These are phyloP conservation scores for Lacanobia wlatinum DNA, from an alignment of 2,888 invertebrate genomes.

Conservation along the genomic window DNA sequence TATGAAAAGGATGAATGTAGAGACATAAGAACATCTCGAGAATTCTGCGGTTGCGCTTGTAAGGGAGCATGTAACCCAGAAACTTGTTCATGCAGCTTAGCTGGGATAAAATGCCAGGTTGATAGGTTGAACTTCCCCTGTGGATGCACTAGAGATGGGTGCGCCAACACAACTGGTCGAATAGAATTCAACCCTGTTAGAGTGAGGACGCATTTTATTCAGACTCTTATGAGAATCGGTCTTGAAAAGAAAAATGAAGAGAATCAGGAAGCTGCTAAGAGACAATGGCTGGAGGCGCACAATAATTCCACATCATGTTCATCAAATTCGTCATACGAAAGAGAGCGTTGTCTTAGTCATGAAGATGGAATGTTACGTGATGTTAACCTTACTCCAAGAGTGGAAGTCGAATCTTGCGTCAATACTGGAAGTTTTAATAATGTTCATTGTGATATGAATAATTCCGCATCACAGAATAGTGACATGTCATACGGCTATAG, in stretches of 20 bases:
- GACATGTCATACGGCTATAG: conserved; percentile 78
- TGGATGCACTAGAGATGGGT: conserved; percentile 98
- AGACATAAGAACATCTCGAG: conserved; percentile 97
- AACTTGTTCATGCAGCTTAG: conserved; percentile 98
- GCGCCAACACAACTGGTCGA: conserved; percentile 97
- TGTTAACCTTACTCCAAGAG: conserved; percentile 89
- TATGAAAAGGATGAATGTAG: conserved; percentile 98
- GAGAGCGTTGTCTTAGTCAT: conserved; percentile 80
- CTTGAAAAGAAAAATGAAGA: conserved; percentile 96
- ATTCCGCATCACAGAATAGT: conserved; percentile 67
- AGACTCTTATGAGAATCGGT: conserved; percentile 98
- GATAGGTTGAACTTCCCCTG: conserved; percentile 99
- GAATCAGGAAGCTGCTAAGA: conserved; percentile 85
- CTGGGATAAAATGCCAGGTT: conserved; percentile 99
- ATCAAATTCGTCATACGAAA: conserved; percentile 82
- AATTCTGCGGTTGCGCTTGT: conserved; percentile 98
- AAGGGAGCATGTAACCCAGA: conserved; percentile 98
- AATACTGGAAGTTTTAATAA: conserved; percentile 93
- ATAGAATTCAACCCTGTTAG: conserved; percentile 99
- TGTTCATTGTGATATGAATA: conserved; percentile 92
- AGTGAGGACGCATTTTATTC: conserved; percentile 99
- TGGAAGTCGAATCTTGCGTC: conserved; percentile 92
- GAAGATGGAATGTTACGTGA: conserved; percentile 89
- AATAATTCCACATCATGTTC: conserved; percentile 79
- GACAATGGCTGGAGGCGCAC: conserved; percentile 87